A percentile compares a stretch with the other conserved stretches of the same genome.
Conservation (phyloP, 2,888 invertebrate genomes). For the Cheilosia soror region DNA sequence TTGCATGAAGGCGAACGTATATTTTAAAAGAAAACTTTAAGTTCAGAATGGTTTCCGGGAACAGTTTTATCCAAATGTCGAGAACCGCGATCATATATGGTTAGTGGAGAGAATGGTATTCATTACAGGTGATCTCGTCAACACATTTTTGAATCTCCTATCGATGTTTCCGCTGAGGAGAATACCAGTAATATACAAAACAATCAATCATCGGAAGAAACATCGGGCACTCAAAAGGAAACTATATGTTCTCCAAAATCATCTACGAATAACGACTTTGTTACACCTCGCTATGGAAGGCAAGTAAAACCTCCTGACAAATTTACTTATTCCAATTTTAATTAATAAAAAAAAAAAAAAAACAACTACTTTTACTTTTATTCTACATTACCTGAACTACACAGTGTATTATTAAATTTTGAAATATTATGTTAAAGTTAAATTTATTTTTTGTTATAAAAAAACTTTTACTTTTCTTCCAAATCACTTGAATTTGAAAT, state of each 20-base stretch:
- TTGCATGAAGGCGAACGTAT: conserved; percentile 12
- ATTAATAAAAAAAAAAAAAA: too few species aligned
- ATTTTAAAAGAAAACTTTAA: conserved; percentile 18
- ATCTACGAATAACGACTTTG: conserved; percentile 9
- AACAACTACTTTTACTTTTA: too few species aligned
- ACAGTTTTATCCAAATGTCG: conserved; percentile 7
- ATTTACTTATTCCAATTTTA: conserved; percentile 13
- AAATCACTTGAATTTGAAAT: not conserved
- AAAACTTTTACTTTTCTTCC: too few species aligned
- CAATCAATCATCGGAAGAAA: conserved; percentile 27
- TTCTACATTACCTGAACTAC: too few species aligned
- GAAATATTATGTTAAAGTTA: too few species aligned
- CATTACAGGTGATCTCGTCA: conserved; percentile 23
- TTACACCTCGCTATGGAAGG: conserved; percentile 33
- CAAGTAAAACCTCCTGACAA: conserved; percentile 12
- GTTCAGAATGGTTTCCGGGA: conserved; percentile 3
- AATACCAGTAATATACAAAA: conserved; percentile 5
- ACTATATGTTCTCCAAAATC: not conserved
- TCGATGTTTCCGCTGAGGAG: not conserved
- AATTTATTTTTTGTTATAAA: too few species aligned
- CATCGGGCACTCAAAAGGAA: conserved; percentile 24
- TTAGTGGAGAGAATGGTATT: conserved; percentile 13
- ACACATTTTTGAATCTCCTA: conserved; percentile 12
- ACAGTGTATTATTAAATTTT: too few species aligned
- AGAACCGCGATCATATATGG: conserved; percentile 8